These are phyloP conservation scores for Parazoanthus atlanticus DNA, from an alignment of 92 coral and sea anemone species.

Conservation along the genomic window DNA sequence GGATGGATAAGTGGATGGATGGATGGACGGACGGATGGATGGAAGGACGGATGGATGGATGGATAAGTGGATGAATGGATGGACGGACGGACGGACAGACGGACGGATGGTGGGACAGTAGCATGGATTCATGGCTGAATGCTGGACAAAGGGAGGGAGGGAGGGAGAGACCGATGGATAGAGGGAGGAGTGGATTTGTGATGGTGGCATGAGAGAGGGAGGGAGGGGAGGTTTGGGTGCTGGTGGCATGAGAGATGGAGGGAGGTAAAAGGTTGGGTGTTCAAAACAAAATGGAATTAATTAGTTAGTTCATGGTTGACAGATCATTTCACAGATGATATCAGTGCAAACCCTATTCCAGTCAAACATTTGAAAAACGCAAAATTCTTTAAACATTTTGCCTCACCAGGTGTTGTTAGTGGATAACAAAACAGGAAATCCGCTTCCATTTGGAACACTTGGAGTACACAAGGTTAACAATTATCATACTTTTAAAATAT, in stretches of 20 bases:
- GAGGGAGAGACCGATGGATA: neutral
- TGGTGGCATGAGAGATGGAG: neutral
- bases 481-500: neutral
- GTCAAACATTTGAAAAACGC: neutral
- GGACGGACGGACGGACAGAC: neutral
- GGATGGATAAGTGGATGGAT: neutral
- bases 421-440: slow-evolving; percentile 88
- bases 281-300: too few relatives aligned
- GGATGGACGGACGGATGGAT: neutral
- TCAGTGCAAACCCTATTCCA: too few relatives aligned
- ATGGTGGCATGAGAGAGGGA: too few relatives aligned
- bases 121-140: neutral
- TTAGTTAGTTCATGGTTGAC: too few relatives aligned
- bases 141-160: neutral
- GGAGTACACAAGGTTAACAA: slow-evolving; percentile 90
- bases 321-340: neutral
- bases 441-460: slow-evolving; percentile 96
- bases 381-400: neutral
- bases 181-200: neutral
- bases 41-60: neutral
- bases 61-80: too few relatives aligned
- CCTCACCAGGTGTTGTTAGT: slow-evolving; percentile 84
- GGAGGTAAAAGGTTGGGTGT: too few relatives aligned
- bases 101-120: neutral
- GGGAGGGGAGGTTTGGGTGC: neutral